Base-by-base conservation (phyloP, 2,797 vertebrate genomes). In the Lindbergichthys nudifrons region DNA sequence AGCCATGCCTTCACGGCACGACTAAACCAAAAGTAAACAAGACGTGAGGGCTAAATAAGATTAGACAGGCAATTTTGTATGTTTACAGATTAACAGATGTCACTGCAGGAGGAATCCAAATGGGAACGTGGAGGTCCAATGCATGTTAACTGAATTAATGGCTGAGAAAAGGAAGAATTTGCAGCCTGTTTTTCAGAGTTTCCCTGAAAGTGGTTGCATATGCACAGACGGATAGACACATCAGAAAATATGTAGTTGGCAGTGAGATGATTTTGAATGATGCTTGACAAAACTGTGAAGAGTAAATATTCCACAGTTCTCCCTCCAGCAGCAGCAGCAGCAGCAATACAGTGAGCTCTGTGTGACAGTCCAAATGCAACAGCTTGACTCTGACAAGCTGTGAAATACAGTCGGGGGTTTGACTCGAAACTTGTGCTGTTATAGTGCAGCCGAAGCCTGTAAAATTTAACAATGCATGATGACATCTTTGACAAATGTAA, bases 21-120 rank as follows among this genome's bases (percentile, higher is more conserved):
- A 84, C 79, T 75, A 79, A 89, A 86, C 62, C 71, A 86, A 91
- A 88, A 90, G 86, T 90, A 92, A 93, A 93, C 90, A 93, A 90
- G 87, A 87, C 68, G 47, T 75, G 70, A 73, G 80, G 73, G 78
- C 84, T 84, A 90, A 92, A 91, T 92, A 74, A 83, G 90, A 92
- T 92, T 90, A 91, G 79, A 89, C 80, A 75, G 85, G 81, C 87
- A 89, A 88, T 89, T 91, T 88, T 91, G 67, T 81, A 75, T 90
- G 91, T 92, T 92, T 90, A 85, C 75, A 85, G 75, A 90, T 88
- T 63, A 91, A 78, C 89, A 89, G 84, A 90, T 88, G 85, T 83
- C 72, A 73, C 75, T 0, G 47, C 36, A 68, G 67, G 60, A 71
- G 67, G 62, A 78, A 79, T 46, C 65, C 63, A 61, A 64, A 70